phyloP scores from a whole-genome alignment of 1,140 invertebrate species.

The Drosophila lacteicornis region DNA sequence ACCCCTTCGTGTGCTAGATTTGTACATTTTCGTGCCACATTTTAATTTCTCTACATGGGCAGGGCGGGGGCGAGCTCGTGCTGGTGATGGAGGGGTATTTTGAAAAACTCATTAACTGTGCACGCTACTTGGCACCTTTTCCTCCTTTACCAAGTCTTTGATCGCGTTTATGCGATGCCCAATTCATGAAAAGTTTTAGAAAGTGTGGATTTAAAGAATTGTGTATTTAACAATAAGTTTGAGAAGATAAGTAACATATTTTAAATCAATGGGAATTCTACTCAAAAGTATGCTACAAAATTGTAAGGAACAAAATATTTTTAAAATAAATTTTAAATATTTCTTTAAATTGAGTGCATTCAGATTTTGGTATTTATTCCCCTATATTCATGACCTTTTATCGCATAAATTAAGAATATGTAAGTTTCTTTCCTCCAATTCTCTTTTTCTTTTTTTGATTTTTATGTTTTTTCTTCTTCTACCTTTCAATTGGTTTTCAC shows the following conservation, averaged over 20 bases:
- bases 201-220: not conserved
- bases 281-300: not conserved
- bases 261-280: too few relatives aligned
- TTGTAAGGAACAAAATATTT: not conserved
- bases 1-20: constrained; percentile 74
- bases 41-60: constrained; percentile 63
- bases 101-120: constrained; percentile 83
- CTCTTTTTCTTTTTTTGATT: constrained; percentile 17
- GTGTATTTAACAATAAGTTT: not conserved
- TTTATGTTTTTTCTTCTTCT: constrained; percentile 31
- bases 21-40: constrained; percentile 77
- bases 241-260: not conserved
- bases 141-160: constrained; percentile 15
- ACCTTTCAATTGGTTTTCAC: constrained; percentile 60
- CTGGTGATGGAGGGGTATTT: constrained; percentile 22
- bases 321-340: not conserved
- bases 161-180: not conserved
- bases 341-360: not conserved
- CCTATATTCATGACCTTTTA: not conserved
- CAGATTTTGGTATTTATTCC: too few relatives aligned
- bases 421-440: not conserved
- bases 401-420: not conserved
- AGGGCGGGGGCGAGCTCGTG: not conserved
- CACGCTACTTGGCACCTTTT: constrained; percentile 82
- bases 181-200: not conserved